phyloP scores from a whole-genome alignment of 2,113 vertebrate genomes.

The Ailurus styani region DNA sequence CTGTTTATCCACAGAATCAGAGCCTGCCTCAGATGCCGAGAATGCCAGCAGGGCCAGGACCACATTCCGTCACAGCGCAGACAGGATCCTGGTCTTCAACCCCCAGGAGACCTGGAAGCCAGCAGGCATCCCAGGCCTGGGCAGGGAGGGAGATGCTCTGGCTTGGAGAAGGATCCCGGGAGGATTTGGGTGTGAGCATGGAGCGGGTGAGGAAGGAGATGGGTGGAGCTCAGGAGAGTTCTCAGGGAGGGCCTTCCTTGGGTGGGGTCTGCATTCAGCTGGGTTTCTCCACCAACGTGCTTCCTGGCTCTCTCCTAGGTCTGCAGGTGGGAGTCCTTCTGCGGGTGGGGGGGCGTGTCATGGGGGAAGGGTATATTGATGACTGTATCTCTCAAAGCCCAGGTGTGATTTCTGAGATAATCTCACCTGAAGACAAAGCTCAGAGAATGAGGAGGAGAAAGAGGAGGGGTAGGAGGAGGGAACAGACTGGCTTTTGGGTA shows the following conservation, averaged over 20 bases:
- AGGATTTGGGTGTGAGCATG: too few relatives aligned
- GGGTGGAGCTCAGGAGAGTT: too few relatives aligned
- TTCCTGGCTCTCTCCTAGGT: neutral
- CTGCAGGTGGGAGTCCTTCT: neutral
- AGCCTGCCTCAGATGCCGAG: neutral
- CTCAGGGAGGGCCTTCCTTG: neutral
- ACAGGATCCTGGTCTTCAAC: neutral
- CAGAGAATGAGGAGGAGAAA: neutral
- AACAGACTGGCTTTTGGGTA: neutral
- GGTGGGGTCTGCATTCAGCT: neutral
- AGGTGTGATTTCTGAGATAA: neutral
- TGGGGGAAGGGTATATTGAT: neutral
- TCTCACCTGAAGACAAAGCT: neutral
- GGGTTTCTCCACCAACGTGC: neutral
- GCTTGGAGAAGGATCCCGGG: accelerated
- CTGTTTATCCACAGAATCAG: neutral
- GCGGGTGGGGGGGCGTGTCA: accelerated
- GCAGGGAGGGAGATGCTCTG: neutral
- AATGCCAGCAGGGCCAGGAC: neutral
- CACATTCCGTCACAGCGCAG: neutral
- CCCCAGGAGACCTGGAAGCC: neutral
- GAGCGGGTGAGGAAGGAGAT: too few relatives aligned
- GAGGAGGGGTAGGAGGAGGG: neutral
- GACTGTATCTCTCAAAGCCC: neutral
- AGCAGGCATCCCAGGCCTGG: neutral